phyloP scores from a whole-genome alignment of 2,113 vertebrate species.

The Polypterus bichir region DNA sequence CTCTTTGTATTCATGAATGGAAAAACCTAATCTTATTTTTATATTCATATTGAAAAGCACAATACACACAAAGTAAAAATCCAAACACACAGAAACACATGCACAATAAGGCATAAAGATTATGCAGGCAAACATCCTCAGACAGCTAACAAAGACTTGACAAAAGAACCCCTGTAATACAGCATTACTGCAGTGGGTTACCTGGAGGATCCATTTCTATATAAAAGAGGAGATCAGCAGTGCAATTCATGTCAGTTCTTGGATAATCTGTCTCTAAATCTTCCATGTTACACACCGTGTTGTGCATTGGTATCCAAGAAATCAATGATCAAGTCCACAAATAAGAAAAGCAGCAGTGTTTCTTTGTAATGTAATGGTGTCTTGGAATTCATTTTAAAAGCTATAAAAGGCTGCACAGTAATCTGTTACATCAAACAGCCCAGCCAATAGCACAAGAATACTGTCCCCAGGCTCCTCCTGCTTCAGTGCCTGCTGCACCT shows the following conservation, averaged over 20 bases:
- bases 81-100: no score
- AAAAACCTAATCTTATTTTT: no score
- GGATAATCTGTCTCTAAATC: conserved; percentile 59
- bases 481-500: conserved; percentile 42
- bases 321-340: conserved; percentile 47
- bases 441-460: conserved; percentile 84
- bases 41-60: no score
- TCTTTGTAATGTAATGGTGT: conserved; percentile 59
- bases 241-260: conserved; percentile 56
- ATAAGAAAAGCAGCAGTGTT: conserved; percentile 45
- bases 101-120: no score
- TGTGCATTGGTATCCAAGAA: conserved; percentile 53
- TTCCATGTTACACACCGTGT: conserved; percentile 52
- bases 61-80: no score
- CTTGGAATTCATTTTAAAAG: conserved; percentile 72
- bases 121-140: no score
- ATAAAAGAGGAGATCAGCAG: conserved; percentile 64
- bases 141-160: not conserved
- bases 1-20: no score
- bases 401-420: conserved; percentile 79
- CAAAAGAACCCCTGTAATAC: conserved; percentile 3
- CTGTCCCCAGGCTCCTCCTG: conserved; percentile 78
- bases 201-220: conserved; percentile 74
- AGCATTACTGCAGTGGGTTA: conserved; percentile 47
- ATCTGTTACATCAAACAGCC: conserved; percentile 92